Base-by-base conservation (phyloP, 2,797 vertebrate species). In the Pelochelys cantorii region DNA sequence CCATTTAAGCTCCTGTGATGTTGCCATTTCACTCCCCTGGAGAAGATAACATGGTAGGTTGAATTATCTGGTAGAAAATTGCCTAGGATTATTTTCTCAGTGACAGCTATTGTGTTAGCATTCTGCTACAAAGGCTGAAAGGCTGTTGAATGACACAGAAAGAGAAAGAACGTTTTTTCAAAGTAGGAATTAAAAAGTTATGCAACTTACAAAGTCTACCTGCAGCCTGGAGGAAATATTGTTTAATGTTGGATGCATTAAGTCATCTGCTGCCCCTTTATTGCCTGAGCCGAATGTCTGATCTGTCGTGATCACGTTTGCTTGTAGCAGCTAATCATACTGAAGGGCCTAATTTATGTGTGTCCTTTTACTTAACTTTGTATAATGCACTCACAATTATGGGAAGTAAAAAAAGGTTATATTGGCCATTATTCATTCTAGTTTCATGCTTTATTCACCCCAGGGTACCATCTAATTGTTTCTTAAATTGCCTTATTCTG, bases 401-500 rank as follows among this genome's bases (percentile, higher is more conserved):
- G 71, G 90, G 88, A 97, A 89, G 74, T 81, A 85, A 94, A 93
- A 48, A 97, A 96, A 94, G 90, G 83, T 91, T 96, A 88, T 92
- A 89, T 4, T 65, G 54, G 68, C 81, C 56, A 94, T 97, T 90
- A 95, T 91, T 97, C 94, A 94, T 94, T 94, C 89, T 83, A 56
- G 62, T 91, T 93, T 84, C 93, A 88, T 92, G 86, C 81, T 96
- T 97, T 95, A 92, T 97, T 96, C 92, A 95, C 90, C 88, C 92
- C 15, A 54, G 87, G 79, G 94, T 95, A 93, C 94, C 93, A 93
- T 79, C 65, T 97, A 97, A 97, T 97, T 97, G 96, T 97, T 97
- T 96, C 94, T 95, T 93, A 97, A 97, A 96, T 97, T 94, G 97
- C 94, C 97, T 97, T 97, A 96, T 96, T 97, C 95, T 97, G 87